These are phyloP conservation scores for Ophraella communa DNA, from an alignment of 2,888 invertebrate genomes.

Conservation along the genomic window DNA sequence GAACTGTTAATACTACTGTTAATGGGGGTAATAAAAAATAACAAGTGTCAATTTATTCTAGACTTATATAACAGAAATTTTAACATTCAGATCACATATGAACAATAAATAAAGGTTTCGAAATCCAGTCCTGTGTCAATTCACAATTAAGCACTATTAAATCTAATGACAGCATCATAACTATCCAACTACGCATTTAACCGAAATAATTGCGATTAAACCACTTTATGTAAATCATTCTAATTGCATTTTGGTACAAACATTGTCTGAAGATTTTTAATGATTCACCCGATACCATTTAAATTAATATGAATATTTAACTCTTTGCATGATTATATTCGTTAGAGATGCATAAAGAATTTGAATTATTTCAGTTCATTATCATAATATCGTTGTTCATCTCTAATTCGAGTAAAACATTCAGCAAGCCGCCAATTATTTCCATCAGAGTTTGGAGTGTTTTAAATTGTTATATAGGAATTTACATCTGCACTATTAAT, in stretches of 20 bases:
- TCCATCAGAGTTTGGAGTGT: not conserved
- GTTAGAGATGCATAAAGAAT: conserved; percentile 28
- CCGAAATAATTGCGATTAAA: conserved; percentile 50
- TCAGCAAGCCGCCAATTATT: conserved; percentile 21
- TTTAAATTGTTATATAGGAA: not conserved
- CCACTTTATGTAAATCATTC: conserved; percentile 53
- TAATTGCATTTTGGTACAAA: conserved; percentile 47
- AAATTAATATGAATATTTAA: conserved; percentile 37
- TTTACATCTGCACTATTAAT: not conserved
- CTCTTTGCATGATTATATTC: conserved; percentile 28
- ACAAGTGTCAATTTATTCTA: no score
- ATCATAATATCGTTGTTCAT: conserved; percentile 21
- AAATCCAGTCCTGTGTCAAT: not conserved
- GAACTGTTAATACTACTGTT: no score
- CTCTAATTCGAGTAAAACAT: conserved; percentile 30
- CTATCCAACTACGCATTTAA: conserved; percentile 48
- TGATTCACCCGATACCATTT: conserved; percentile 33
- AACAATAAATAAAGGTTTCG: not conserved
- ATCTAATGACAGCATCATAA: conserved; percentile 49
- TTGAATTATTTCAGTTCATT: conserved; percentile 32
- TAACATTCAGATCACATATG: not conserved
- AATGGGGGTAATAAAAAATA: no score
- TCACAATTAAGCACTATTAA: conserved; percentile 27
- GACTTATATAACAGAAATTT: not conserved
- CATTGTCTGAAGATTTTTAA: conserved; percentile 38